phyloP scores from a whole-genome alignment of 2,797 vertebrate species.

The Mus minutoides region DNA sequence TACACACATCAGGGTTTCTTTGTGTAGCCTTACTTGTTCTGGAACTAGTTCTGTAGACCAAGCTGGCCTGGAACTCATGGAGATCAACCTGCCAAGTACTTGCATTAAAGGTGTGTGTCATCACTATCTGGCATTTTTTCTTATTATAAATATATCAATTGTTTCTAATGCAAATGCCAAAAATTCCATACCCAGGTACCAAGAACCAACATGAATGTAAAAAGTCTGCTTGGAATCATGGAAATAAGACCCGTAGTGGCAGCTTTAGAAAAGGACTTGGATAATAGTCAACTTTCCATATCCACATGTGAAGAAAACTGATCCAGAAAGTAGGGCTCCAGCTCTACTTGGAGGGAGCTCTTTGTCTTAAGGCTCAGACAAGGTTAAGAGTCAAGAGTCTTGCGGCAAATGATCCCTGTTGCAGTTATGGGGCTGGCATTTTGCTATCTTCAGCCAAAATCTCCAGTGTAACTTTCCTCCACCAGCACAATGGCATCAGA shows the following conservation, averaged over 20 bases:
- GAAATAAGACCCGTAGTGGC: neutral
- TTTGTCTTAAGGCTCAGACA: constrained; percentile 37
- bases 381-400: constrained; percentile 27
- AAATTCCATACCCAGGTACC: constrained; percentile 47
- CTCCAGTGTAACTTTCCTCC: neutral
- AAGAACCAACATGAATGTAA: constrained; percentile 32
- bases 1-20: neutral
- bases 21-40: neutral
- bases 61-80: neutral
- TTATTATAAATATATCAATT: constrained; percentile 70
- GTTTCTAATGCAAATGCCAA: constrained; percentile 61
- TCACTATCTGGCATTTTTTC: neutral
- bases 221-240: neutral
- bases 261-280: constrained; percentile 34
- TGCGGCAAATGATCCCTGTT: neutral
- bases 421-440: neutral
- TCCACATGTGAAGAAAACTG: constrained; percentile 39
- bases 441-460: constrained; percentile 22
- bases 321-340: neutral
- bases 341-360: neutral
- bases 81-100: neutral
- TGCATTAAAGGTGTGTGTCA: neutral
- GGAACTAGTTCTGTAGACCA: neutral
- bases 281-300: neutral
- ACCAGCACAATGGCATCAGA: neutral